A percentile compares a stretch with the other conserved stretches of the same genome.
Conservation (phyloP, 2,888 invertebrate species). For the Adineta ricciae region DNA sequence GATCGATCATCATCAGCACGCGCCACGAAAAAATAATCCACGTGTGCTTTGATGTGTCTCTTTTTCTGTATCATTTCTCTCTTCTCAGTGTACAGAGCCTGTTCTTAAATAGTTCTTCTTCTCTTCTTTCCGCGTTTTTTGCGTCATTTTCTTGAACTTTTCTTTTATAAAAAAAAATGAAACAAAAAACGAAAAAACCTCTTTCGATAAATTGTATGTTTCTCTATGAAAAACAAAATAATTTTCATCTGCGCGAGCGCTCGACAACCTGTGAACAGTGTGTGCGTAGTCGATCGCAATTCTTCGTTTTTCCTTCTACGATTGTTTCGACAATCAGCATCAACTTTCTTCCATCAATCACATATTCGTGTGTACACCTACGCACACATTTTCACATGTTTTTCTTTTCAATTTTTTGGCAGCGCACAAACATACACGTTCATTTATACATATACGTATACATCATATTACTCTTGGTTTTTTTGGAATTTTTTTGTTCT, state of each 20-base stretch:
- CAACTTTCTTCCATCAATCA: background rate
- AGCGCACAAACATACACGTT: background rate
- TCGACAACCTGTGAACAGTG: background rate
- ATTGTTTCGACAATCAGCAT: constrained; percentile 11
- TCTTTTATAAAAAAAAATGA: background rate
- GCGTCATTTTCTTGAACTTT: background rate
- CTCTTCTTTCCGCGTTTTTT: background rate
- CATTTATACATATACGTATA: background rate
- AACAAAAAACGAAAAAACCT: background rate
- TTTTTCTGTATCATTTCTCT: background rate
- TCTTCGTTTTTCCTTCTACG: background rate
- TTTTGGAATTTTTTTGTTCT: background rate
- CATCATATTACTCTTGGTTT: background rate
- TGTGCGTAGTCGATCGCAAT: background rate
- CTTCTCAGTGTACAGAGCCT: background rate
- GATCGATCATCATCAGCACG: constrained; percentile 7
- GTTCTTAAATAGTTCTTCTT: background rate
- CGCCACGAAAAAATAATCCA: background rate
- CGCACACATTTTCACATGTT: background rate
- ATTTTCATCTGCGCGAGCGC: background rate
- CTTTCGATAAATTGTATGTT: background rate
- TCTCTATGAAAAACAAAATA: background rate
- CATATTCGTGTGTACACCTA: background rate
- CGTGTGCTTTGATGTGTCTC: background rate
- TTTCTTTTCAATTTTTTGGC: background rate